Percentiles rank a stretch among this genome's conserved stretches.
Conservation (phyloP, 2,113 vertebrate species). For the Arenaria interpres region DNA sequence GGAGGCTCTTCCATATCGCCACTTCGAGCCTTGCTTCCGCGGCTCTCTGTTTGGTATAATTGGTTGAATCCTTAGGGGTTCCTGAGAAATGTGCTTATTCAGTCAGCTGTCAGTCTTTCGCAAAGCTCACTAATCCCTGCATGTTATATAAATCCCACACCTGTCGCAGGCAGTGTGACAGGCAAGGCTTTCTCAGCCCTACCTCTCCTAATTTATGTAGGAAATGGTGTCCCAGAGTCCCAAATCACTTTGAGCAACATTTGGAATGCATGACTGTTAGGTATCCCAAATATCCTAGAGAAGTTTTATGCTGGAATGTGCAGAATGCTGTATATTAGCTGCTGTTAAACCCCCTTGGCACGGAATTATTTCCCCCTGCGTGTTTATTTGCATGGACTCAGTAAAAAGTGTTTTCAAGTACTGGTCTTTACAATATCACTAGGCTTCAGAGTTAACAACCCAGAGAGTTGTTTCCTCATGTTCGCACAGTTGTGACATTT, state of each 20-base stretch:
- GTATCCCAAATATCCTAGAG: not conserved
- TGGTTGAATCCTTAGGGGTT: conserved; percentile 18
- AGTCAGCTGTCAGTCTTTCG: conserved; percentile 13
- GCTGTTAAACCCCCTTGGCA: not conserved
- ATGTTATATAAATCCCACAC: conserved; percentile 58
- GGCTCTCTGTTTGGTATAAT: not conserved
- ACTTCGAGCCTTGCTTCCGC: not conserved
- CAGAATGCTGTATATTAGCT: conserved; percentile 46
- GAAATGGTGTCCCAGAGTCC: not conserved
- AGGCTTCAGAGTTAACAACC: not conserved
- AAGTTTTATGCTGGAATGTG: conserved; percentile 16
- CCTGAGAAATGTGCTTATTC: conserved; percentile 57
- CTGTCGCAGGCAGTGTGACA: conserved; percentile 38
- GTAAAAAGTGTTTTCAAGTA: not conserved
- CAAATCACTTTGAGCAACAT: conserved; percentile 10
- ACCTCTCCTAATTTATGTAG: not conserved
- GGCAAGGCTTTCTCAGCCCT: conserved; percentile 14
- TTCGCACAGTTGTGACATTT: not conserved
- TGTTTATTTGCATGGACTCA: not conserved
- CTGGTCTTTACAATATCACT: not conserved
- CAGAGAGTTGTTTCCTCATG: not conserved
- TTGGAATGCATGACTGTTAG: not conserved
- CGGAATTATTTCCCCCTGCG: not conserved
- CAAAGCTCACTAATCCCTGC: conserved; percentile 49
- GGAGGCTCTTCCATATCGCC: not conserved